Conservation (phyloP, 2,888 invertebrate species). For the Perithous albicinctus region DNA sequence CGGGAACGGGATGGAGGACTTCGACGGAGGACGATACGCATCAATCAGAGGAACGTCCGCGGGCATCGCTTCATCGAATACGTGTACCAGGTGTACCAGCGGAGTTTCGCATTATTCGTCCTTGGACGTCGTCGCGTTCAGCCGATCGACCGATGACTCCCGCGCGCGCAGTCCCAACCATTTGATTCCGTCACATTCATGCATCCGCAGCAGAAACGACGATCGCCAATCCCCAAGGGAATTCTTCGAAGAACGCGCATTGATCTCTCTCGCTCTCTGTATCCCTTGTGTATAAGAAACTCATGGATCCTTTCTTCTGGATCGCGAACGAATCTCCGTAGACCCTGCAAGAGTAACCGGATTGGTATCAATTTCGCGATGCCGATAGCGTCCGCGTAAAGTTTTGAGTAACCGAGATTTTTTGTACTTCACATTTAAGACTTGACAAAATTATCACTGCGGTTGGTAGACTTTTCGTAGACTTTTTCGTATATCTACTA, state of each 20-base stretch:
- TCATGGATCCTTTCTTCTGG: not conserved
- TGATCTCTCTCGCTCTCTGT: conserved; percentile 26
- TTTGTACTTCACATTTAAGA: not conserved
- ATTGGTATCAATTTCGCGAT: not conserved
- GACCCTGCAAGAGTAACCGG: not conserved
- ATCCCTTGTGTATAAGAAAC: conserved; percentile 17
- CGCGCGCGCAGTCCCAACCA: conserved; percentile 29
- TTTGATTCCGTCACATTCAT: conserved; percentile 53
- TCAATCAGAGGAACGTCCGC: conserved; percentile 77
- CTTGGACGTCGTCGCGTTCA: conserved; percentile 52
- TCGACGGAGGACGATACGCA: conserved; percentile 77
- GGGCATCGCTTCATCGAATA: conserved; percentile 64
- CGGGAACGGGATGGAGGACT: conserved; percentile 18
- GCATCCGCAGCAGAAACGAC: conserved; percentile 36
- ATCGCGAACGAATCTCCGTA: not conserved
- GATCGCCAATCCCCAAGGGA: conserved; percentile 25
- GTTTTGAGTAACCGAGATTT: not conserved
- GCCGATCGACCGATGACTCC: conserved; percentile 55
- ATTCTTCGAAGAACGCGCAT: conserved; percentile 50
- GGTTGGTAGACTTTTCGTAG: too few relatives aligned
- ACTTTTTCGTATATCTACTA: too few relatives aligned
- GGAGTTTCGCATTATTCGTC: conserved; percentile 62
- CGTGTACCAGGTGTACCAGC: conserved; percentile 71
- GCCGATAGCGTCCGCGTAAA: not conserved
- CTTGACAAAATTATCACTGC: too few relatives aligned